Percentiles rank a stretch among this genome's conserved stretches.
phyloP scores from a whole-genome alignment of 2,797 vertebrate genomes.

The Notolabrus celidotus region DNA sequence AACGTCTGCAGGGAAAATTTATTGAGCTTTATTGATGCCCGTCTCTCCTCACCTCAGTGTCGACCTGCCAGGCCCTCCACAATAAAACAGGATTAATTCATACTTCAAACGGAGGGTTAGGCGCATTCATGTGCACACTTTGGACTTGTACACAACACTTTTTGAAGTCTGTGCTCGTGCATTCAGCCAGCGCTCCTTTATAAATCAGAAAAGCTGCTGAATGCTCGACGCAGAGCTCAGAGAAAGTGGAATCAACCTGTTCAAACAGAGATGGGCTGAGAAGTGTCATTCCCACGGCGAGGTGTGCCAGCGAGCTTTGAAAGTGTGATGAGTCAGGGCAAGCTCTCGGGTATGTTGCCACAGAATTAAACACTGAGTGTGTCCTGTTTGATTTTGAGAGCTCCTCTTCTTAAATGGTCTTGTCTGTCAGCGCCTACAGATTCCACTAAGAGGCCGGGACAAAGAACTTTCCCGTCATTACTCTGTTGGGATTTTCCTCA shows the following conservation, averaged over 20 bases:
- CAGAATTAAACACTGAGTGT: slow-evolving; percentile 70
- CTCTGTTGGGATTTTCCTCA: slow-evolving; percentile 70
- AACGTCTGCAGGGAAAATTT: slow-evolving; percentile 5
- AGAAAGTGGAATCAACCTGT: slow-evolving; percentile 79
- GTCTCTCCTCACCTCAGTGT: slow-evolving; percentile 46
- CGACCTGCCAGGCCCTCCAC: slow-evolving; percentile 31
- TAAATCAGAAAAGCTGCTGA: slow-evolving; percentile 50
- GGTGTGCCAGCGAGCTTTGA: slow-evolving; percentile 76
- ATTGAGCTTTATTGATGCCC: slow-evolving; percentile 31
- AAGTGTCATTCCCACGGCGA: slow-evolving; percentile 83
- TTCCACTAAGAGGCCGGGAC: slow-evolving; percentile 72
- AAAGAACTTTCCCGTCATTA: slow-evolving; percentile 70
- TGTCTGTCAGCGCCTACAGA: slow-evolving; percentile 80
- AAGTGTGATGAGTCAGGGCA: slow-evolving; percentile 81
- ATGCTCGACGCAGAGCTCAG: slow-evolving; percentile 55
- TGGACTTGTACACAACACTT: slow-evolving; percentile 42
- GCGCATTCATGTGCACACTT: slow-evolving; percentile 40
- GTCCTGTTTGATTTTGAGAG: slow-evolving; percentile 81
- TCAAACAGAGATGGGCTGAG: slow-evolving; percentile 79
- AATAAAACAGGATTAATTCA: slow-evolving; percentile 42
- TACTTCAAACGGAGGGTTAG: slow-evolving; percentile 59
- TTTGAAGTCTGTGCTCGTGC: slow-evolving; percentile 59
- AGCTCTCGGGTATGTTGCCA: slow-evolving; percentile 70
- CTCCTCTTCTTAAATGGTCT: slow-evolving; percentile 75
- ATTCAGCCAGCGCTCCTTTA: slow-evolving; percentile 51